Evolutionary conservation across 2,113 vertebrate genomes (phyloP).

Genomic region (Chitala chitala): DNA sequence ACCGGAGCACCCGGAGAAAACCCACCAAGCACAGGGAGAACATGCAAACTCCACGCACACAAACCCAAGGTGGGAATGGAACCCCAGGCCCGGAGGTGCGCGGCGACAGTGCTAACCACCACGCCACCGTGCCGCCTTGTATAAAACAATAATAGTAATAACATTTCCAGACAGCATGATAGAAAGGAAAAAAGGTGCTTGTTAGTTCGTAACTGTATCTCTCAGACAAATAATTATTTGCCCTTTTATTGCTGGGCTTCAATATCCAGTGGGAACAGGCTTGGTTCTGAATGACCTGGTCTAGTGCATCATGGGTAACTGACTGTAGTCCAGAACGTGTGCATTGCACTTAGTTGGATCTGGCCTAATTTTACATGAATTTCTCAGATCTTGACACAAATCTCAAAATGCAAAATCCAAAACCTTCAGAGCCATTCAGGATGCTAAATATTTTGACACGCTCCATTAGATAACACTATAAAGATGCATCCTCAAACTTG

Average conservation of each 20-base stretch:
- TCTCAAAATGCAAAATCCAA: background rate
- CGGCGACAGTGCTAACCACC: too few relatives aligned
- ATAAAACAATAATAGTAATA: too few relatives aligned
- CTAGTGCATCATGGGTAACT: constrained; percentile 4
- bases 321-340: background rate
- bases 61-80: too few relatives aligned
- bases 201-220: background rate
- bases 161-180: background rate
- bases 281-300: background rate
- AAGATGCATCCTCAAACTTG: constrained; percentile 15
- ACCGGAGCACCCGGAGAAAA: too few relatives aligned
- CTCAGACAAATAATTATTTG: too few relatives aligned
- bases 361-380: background rate
- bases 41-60: too few relatives aligned
- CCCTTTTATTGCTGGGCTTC: too few relatives aligned
- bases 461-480: background rate
- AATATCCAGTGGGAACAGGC: background rate
- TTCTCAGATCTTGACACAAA: background rate
- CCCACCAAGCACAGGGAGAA: too few relatives aligned
- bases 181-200: background rate
- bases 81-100: too few relatives aligned
- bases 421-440: too few relatives aligned
- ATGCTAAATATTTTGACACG: background rate
- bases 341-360: background rate
- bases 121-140: too few relatives aligned